Conservation (phyloP, 2,113 vertebrate species). For the Platichthys stellatus region DNA sequence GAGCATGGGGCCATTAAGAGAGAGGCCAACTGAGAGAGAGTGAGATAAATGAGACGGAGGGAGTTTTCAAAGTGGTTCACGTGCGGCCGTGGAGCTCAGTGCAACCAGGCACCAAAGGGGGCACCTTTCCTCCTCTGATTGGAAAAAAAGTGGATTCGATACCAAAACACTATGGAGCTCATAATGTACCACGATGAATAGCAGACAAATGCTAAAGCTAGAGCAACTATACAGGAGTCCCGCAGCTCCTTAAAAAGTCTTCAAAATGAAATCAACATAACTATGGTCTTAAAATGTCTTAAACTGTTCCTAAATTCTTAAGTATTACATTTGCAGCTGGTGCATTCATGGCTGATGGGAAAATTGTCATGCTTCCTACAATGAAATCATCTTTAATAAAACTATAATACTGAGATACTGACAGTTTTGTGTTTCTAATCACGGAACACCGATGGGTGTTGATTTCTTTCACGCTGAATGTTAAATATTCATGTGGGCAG, state of each 20-base stretch:
- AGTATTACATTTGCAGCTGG: not conserved
- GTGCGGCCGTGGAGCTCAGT: not conserved
- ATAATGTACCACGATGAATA: not conserved
- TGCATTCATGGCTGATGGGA: not conserved
- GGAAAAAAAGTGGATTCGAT: not conserved
- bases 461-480: too few species aligned
- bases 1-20: not conserved
- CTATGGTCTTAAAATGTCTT: too few species aligned
- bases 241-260: too few species aligned
- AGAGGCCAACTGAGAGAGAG: not conserved
- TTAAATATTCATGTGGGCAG: too few species aligned
- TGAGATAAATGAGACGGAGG: not conserved
- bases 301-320: not conserved
- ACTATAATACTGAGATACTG: too few species aligned
- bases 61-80: not conserved
- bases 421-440: too few species aligned
- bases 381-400: too few species aligned
- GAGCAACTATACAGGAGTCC: too few species aligned
- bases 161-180: not conserved
- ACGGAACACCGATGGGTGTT: too few species aligned
- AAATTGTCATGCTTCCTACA: not conserved
- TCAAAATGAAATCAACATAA: not conserved
- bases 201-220: not conserved
- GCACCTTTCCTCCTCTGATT: not conserved
- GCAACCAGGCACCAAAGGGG: not conserved